These are phyloP conservation scores for Leptopilina myrica DNA, from an alignment of 2,888 invertebrate genomes.

Conservation along the genomic window DNA sequence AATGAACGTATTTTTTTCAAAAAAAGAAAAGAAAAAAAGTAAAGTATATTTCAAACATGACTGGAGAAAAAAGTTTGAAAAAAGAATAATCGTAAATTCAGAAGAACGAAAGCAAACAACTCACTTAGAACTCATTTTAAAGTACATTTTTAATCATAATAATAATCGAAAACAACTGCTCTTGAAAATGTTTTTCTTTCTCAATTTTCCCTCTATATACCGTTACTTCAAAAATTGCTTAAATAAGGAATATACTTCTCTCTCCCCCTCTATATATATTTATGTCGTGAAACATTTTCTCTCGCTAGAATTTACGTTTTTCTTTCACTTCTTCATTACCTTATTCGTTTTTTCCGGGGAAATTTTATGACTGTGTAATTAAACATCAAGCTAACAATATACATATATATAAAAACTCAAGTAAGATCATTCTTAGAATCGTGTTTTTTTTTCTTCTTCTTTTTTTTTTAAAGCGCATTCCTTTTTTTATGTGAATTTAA, in stretches of 20 bases:
- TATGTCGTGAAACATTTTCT: constrained; percentile 29
- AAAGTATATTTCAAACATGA: background rate
- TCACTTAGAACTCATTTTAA: background rate
- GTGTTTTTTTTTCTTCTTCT: too few species aligned
- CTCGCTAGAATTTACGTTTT: constrained; percentile 5
- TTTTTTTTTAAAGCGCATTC: background rate
- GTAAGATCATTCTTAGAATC: constrained; percentile 20
- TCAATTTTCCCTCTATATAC: background rate
- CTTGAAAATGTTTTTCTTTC: constrained; percentile 15
- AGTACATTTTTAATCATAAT: background rate
- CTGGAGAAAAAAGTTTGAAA: background rate
- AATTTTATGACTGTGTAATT: constrained; percentile 11
- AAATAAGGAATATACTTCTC: constrained; percentile 12
- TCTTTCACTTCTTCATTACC: constrained; percentile 17
- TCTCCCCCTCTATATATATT: background rate
- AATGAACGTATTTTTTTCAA: background rate
- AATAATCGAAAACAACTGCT: constrained; percentile 11
- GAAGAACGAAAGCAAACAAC: background rate
- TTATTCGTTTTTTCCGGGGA: background rate
- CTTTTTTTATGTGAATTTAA: constrained; percentile 30
- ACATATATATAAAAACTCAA: background rate
- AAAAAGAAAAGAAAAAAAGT: background rate
- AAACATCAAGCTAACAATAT: background rate
- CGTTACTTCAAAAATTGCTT: constrained; percentile 20
- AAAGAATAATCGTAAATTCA: background rate